These are phyloP conservation scores for Urocyon cinereoargenteus DNA, from an alignment of 2,797 vertebrate genomes.

Conservation along the genomic window DNA sequence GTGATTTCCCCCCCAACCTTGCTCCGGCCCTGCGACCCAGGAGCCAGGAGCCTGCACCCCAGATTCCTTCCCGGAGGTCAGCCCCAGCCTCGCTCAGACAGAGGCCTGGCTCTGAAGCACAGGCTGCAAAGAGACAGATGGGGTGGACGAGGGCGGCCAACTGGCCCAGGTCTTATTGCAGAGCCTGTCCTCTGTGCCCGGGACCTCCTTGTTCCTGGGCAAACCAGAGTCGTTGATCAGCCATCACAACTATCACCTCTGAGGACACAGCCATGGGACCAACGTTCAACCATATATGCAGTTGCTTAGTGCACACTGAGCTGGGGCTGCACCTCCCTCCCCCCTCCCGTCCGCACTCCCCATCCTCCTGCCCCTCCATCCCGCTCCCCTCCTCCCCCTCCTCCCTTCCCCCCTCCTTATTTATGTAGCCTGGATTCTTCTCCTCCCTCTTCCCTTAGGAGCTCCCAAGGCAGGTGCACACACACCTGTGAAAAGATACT, in stretches of 20 bases:
- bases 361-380: rapidly evolving
- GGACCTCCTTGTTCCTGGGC: neutral
- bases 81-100: neutral
- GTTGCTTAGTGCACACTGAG: neutral
- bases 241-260: neutral
- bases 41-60: neutral
- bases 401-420: neutral
- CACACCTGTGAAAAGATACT: neutral
- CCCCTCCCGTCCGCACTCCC: neutral
- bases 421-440: neutral
- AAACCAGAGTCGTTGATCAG: neutral
- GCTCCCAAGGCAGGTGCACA: neutral
- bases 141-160: neutral
- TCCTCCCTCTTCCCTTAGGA: neutral
- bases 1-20: too few species aligned
- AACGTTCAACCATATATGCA: rapidly evolving
- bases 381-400: neutral
- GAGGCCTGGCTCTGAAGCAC: neutral
- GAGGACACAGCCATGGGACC: neutral
- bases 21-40: too few species aligned
- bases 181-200: neutral
- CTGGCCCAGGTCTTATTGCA: neutral
- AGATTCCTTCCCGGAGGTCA: too few species aligned
- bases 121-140: neutral
- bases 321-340: neutral